A percentile compares a stretch with the other conserved stretches of the same genome.
Conservation (phyloP, 2,797 vertebrate genomes). For the Danio choprae region DNA sequence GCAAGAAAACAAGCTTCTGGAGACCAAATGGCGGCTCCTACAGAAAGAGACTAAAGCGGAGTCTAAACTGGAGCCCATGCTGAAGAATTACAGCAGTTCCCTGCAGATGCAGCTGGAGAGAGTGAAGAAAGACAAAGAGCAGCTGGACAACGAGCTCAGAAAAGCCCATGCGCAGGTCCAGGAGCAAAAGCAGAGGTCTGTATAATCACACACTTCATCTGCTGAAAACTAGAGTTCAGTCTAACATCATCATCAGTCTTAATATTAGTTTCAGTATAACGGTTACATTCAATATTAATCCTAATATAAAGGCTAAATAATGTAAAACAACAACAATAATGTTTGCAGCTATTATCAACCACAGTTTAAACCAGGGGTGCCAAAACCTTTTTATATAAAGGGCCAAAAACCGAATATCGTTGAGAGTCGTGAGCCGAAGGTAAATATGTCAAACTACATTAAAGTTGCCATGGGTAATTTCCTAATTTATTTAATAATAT, state of each 20-base stretch:
- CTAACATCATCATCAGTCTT: background rate
- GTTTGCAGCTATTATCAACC: no score
- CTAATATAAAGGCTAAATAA: background rate
- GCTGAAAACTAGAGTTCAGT: background rate
- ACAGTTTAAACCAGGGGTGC: no score
- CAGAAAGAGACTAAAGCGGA: conserved; percentile 68
- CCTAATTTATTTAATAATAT: no score
- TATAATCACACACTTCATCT: background rate
- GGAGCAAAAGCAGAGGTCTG: conserved; percentile 72
- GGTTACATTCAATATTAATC: background rate
- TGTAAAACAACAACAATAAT: no score
- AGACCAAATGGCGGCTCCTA: conserved; percentile 88
- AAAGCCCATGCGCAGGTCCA: conserved; percentile 74
- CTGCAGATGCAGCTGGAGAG: conserved; percentile 76
- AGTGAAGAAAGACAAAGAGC: conserved; percentile 65
- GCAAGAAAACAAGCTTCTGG: conserved; percentile 89
- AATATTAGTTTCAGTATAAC: background rate
- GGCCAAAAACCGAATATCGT: no score
- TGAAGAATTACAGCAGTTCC: conserved; percentile 76
- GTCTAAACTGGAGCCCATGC: conserved; percentile 74
- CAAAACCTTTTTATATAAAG: no score
- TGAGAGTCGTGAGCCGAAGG: no score
- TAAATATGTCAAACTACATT: no score
- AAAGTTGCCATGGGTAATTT: no score
- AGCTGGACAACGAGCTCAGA: conserved; percentile 73